Base-by-base conservation (phyloP, 2,797 vertebrate genomes). In the Bovichtus variegatus region DNA sequence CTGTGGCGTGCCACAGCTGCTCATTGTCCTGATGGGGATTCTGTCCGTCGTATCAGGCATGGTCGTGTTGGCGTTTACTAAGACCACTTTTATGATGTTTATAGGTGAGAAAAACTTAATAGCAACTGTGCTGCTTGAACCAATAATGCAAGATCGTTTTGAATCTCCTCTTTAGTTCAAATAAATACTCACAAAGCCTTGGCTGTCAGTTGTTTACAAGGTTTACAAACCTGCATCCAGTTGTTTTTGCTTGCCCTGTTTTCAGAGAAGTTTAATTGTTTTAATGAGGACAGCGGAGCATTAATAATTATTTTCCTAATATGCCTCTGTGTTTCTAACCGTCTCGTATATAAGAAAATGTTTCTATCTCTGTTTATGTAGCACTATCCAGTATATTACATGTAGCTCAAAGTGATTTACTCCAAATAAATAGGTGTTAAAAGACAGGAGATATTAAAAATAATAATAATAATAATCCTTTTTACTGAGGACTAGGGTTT, bases 71-170 rank as follows among this genome's bases (percentile, higher is more conserved):
- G 94, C 95, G 1, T 99, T 99, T 75, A 93, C 96, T 54, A 97
- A 90, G 86, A 99, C 97, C 25, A 99, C 98, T 0, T 61, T 96
- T 50, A 68, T 96, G 75, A 98, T 99, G 96, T 95, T 99, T 88
- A 77, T 98, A 81, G 97, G 98, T 99, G 82, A 97, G 97, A 47
- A 31, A 58, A 53, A 68, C 19, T 1, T 53, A 15, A 16, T 5
- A 41, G 57, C 13, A 29, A 6, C 9, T 55, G 7, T 34, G 4
- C 2, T 36, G 29, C 40, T 34, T 11, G n/a, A 57, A 64, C 18
- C 4, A 63, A 38, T 46, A 9, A 31, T 46, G 15, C 31, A 31
- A 13, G 50, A 6, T 38, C 19, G 13, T 36, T 41, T 54, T 59
- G 2, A 57, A 15, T 36, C 0, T 12, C 2, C 1, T 41, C 7